Evolutionary conservation across 2,113 vertebrate genomes (phyloP).

Genomic region (Montifringilla adamsi): DNA sequence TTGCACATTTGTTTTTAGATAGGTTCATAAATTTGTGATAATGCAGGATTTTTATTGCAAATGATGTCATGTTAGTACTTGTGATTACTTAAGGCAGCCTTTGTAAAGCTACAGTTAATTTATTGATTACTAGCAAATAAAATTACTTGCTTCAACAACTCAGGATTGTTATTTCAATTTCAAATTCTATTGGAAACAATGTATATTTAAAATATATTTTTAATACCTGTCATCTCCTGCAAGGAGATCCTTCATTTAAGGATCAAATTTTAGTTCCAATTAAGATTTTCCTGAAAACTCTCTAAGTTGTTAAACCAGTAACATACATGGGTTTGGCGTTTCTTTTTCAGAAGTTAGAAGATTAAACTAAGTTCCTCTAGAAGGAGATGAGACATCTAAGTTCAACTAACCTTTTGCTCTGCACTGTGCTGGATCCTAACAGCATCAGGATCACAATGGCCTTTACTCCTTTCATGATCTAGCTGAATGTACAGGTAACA

Average conservation of each 20-base stretch:
- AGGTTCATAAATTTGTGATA: neutral
- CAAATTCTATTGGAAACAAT: neutral
- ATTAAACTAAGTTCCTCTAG: neutral
- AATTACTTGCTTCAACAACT: neutral
- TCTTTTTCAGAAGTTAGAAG: neutral
- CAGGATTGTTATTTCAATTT: neutral
- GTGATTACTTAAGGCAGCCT: neutral
- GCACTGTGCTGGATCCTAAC: neutral
- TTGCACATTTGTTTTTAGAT: neutral
- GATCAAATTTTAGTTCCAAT: neutral
- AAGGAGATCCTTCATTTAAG: neutral
- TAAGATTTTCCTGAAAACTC: neutral
- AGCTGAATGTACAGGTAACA: neutral
- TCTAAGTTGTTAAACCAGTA: neutral
- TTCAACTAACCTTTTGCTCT: neutral
- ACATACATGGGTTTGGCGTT: rapidly evolving
- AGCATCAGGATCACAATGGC: neutral
- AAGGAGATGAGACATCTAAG: neutral
- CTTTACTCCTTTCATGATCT: neutral
- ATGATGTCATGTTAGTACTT: neutral
- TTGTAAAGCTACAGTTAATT: neutral
- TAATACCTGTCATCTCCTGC: neutral
- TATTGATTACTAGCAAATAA: neutral
- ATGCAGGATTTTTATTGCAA: neutral
- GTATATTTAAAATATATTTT: neutral